Evolutionary conservation across 2,888 invertebrate genomes (phyloP), one percentile per base, ranked within the genome.

Genomic region (Hermaeophaga mercurialis): DNA sequence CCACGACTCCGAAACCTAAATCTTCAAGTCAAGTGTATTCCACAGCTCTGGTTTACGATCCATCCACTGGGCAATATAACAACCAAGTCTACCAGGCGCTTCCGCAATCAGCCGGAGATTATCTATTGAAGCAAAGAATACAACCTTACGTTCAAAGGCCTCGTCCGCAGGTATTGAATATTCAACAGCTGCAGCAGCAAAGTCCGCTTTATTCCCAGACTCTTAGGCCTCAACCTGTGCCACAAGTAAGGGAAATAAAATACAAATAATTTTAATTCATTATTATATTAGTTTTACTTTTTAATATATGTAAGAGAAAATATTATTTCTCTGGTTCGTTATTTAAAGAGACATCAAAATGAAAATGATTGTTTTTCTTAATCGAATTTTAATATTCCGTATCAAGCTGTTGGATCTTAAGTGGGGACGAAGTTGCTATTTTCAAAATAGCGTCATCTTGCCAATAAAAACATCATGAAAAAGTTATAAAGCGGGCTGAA

Each of bases 1-100:
- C 69, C 2, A 73, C 80, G 1, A 80, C 80, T 65, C 68, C 78
- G 31, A 60, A 56, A 38, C 24, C 62, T 1, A 54, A 56, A 26
- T 57, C 56, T 22, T 57, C 68, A 26, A 26, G 82, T 24, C 88
- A 89, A 55, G 82, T 90, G 52, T 91, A 90, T 76, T 88, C 89
- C 45, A 89, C 90, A 15, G 89, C 90, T 71, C 79, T 91, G 22
- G 83, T 90, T 0, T 91, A 83, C 75, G 90, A 91, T 75, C 90
- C 90, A 14, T 75, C 84, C 24, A 86, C 87, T 65, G 90, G 90
- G 44, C 86, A 87, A 69, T 91, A 91, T 80, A 87, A 90, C 71
- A 89, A 88, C 19, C 88, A 90, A 66, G 79, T 90, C 34, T 90
- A 85, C 80, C 91, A 91, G 75, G 82, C 85, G 12, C 78, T 90